Evolutionary conservation across 2,888 invertebrate genomes (phyloP).

Genomic region (Oscheius sp.): DNA sequence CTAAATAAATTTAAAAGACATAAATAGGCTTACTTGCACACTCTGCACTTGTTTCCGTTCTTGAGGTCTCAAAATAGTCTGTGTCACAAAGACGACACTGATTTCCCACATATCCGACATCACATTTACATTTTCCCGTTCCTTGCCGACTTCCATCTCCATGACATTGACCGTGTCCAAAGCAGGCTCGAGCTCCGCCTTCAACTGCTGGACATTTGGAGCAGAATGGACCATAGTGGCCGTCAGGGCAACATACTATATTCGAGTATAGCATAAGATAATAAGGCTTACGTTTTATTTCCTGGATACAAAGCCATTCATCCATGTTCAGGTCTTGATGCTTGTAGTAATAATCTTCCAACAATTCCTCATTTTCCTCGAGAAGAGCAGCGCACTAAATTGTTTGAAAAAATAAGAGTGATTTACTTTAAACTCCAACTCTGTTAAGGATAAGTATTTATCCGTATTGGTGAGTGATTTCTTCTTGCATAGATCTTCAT

Average conservation of each 20-base stretch:
- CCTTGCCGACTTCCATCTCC: slow-evolving; percentile 92
- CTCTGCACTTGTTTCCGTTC: slow-evolving; percentile 40
- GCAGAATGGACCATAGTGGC: slow-evolving; percentile 86
- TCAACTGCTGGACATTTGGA: slow-evolving; percentile 80
- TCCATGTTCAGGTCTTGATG: slow-evolving; percentile 70
- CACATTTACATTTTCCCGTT: slow-evolving; percentile 87
- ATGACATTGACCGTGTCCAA: slow-evolving; percentile 83
- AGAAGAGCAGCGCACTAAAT: slow-evolving; percentile 84
- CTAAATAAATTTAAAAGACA: slow-evolving; percentile 46
- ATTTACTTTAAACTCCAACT: slow-evolving; percentile 64
- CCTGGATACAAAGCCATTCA: slow-evolving; percentile 45
- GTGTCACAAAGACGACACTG: slow-evolving; percentile 82
- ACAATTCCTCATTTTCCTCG: slow-evolving; percentile 82
- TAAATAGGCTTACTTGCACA: slow-evolving; percentile 53
- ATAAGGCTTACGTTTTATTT: slow-evolving; percentile 41
- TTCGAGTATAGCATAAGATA: not conserved
- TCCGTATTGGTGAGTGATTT: slow-evolving; percentile 70
- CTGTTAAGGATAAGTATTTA: slow-evolving; percentile 49
- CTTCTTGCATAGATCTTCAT: slow-evolving; percentile 85
- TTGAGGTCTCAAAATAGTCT: slow-evolving; percentile 56
- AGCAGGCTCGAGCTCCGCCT: slow-evolving; percentile 80
- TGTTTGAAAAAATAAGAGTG: not conserved
- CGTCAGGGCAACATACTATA: slow-evolving; percentile 83
- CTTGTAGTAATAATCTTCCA: slow-evolving; percentile 90
- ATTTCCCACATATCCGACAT: slow-evolving; percentile 82